Evolutionary conservation across 2,113 vertebrate genomes (phyloP).

Genomic region (Hiodon alosoides): DNA sequence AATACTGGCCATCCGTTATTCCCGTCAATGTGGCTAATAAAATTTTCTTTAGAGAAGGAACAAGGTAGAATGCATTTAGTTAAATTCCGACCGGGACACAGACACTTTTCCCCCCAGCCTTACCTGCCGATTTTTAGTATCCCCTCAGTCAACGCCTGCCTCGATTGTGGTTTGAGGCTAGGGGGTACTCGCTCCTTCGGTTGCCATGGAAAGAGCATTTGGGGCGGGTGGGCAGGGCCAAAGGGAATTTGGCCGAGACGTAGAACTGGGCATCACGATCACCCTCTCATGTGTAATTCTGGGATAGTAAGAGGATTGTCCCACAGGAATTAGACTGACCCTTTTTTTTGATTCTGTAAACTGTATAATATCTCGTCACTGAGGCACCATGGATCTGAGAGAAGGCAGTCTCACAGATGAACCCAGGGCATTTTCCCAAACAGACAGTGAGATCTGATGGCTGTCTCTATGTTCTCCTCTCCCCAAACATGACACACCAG

Average conservation of each 20-base stretch:
- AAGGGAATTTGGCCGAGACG: slow-evolving; percentile 21
- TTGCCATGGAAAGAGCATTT: background rate
- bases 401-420: too few species aligned
- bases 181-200: background rate
- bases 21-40: too few species aligned
- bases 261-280: slow-evolving; percentile 26
- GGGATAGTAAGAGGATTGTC: slow-evolving; percentile 38
- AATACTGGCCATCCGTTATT: too few species aligned
- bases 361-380: too few species aligned
- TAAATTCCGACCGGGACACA: too few species aligned
- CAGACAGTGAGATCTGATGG: too few species aligned
- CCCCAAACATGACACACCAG: too few species aligned
- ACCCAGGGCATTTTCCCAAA: too few species aligned
- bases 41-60: background rate
- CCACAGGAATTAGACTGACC: slow-evolving; percentile 17
- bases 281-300: slow-evolving; percentile 10
- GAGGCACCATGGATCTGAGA: too few species aligned
- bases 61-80: background rate
- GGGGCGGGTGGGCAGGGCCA: background rate
- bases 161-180: background rate
- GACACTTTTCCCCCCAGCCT: background rate
- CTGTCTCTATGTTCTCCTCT: too few species aligned
- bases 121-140: background rate
- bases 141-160: too few species aligned
- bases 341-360: too few species aligned